A percentile compares a stretch with the other conserved stretches of the same genome.
phyloP scores from a whole-genome alignment of 2,797 vertebrate species.

The Adrianichthys oophorus region DNA sequence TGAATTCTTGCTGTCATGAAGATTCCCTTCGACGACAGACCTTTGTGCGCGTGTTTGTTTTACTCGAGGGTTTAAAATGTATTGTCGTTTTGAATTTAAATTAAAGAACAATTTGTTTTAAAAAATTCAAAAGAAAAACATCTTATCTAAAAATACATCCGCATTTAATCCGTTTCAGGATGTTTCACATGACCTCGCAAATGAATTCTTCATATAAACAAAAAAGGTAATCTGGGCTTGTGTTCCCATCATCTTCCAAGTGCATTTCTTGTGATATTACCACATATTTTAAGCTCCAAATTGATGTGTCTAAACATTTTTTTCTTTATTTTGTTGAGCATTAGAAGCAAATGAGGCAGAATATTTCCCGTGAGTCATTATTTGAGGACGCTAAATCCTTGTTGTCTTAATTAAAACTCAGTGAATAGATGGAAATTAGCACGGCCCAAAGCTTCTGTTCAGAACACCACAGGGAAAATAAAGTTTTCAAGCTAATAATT shows the following conservation, averaged over 20 bases:
- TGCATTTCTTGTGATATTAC: too few relatives aligned
- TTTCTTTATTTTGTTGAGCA: slow-evolving; percentile 40
- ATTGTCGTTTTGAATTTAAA: slow-evolving; percentile 8
- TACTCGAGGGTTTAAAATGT: not conserved
- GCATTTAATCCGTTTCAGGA: slow-evolving; percentile 7
- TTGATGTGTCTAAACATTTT: slow-evolving; percentile 17
- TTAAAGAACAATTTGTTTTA: slow-evolving; percentile 7
- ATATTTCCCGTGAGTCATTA: slow-evolving; percentile 53
- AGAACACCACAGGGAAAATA: slow-evolving; percentile 36
- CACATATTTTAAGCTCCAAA: too few relatives aligned
- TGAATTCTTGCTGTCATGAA: slow-evolving; percentile 34
- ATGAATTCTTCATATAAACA: too few relatives aligned
- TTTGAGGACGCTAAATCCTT: slow-evolving; percentile 60
- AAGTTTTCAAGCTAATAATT: slow-evolving; percentile 62
- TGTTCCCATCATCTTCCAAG: too few relatives aligned
- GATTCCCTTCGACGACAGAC: slow-evolving; percentile 19
- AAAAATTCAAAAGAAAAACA: slow-evolving; percentile 8
- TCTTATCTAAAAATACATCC: slow-evolving; percentile 22
- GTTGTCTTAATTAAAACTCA: slow-evolving; percentile 71
- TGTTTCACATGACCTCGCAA: not conserved
- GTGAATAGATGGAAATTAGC: slow-evolving; percentile 45
- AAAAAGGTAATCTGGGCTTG: too few relatives aligned
- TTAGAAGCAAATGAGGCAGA: slow-evolving; percentile 45
- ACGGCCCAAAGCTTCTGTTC: slow-evolving; percentile 38
- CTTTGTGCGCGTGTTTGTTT: slow-evolving; percentile 1